phyloP scores from a whole-genome alignment of 2,888 invertebrate genomes.

The Eristalis pertinax region DNA sequence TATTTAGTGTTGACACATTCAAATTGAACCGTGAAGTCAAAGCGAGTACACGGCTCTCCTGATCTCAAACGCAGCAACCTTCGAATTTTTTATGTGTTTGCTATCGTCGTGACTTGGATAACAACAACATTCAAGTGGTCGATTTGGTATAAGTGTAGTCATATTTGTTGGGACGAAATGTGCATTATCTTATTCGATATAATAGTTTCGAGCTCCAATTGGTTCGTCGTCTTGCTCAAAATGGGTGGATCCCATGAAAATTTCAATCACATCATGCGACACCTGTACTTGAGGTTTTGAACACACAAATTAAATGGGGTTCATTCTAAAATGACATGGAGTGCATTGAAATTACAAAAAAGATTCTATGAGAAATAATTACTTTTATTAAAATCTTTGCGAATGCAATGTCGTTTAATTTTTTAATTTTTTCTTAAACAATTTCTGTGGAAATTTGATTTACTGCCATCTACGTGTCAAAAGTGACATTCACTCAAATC shows the following conservation, averaged over 20 bases:
- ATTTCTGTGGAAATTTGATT: no score
- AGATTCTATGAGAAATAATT: background rate
- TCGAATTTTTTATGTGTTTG: no score
- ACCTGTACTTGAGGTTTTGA: background rate
- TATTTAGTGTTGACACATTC: no score
- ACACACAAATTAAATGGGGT: background rate
- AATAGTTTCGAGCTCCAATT: background rate
- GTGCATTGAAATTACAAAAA: background rate
- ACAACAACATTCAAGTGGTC: no score
- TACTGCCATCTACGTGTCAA: constrained; percentile 25
- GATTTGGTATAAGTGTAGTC: no score
- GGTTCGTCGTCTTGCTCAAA: background rate
- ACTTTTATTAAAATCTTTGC: background rate
- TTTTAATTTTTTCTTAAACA: background rate
- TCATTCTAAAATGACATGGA: background rate
- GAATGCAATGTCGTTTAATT: background rate
- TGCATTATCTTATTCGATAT: background rate
- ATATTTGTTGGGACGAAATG: background rate
- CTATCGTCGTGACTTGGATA: no score
- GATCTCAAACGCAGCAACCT: no score
- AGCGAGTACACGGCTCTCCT: no score
- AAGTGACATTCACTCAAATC: constrained; percentile 10
- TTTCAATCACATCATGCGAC: background rate
- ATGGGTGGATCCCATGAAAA: background rate
- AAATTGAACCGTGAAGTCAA: no score